Evolutionary conservation across 1,140 invertebrate genomes (phyloP).

Genomic region (Drosophila insularis): DNA sequence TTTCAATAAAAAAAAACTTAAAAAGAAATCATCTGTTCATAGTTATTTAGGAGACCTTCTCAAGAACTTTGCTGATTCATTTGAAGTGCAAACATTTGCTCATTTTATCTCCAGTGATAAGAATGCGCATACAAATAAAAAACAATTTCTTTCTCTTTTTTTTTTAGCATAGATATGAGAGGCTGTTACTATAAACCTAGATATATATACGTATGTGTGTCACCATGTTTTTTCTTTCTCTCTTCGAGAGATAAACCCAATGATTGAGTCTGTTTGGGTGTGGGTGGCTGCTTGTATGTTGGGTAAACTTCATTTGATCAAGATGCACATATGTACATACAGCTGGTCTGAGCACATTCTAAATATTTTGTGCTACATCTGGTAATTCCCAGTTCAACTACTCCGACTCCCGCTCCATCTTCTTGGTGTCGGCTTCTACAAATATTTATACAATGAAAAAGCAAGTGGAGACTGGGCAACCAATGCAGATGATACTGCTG

Average conservation of each 20-base stretch:
- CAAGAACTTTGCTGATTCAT: background rate
- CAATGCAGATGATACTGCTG: background rate
- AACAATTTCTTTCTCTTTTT: background rate
- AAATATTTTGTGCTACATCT: constrained; percentile 10
- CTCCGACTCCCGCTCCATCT: background rate
- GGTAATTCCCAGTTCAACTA: background rate
- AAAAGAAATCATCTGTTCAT: constrained; percentile 3
- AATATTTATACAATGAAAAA: constrained; percentile 16
- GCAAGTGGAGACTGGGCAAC: constrained; percentile 16
- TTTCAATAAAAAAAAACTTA: background rate
- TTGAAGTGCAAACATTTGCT: background rate
- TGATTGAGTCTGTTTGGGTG: constrained; percentile 12
- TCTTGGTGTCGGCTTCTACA: constrained; percentile 2
- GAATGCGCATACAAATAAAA: background rate
- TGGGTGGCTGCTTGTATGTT: constrained; percentile 20
- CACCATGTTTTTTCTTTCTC: background rate
- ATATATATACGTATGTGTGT: background rate
- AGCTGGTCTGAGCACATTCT: background rate
- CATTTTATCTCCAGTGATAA: background rate
- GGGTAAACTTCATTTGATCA: constrained; percentile 8
- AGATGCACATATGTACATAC: background rate
- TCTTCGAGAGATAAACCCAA: constrained; percentile 15
- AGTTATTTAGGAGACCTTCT: background rate
- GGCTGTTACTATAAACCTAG: background rate
- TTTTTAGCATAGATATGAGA: constrained; percentile 13